A percentile compares a stretch with the other conserved stretches of the same genome.
Conservation (phyloP, 2,888 invertebrate genomes). For the Apotomis turbidana region DNA sequence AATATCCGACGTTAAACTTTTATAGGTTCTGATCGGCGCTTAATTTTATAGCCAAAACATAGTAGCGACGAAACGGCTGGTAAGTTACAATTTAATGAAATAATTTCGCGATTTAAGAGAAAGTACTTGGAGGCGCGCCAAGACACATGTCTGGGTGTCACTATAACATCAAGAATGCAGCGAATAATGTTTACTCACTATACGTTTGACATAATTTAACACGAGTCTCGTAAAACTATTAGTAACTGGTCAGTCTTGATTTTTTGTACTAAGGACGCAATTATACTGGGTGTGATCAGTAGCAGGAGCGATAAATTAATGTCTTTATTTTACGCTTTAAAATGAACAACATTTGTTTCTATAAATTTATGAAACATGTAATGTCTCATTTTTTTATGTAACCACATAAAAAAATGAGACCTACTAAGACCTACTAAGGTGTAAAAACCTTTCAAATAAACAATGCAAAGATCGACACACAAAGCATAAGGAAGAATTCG, state of each 20-base stretch:
- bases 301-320: too few relatives aligned
- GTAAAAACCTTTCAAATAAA: too few relatives aligned
- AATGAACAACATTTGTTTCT: too few relatives aligned
- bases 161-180: constrained; percentile 65
- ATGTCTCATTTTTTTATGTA: too few relatives aligned
- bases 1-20: constrained; percentile 37
- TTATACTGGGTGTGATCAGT: too few relatives aligned
- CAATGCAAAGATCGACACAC: too few relatives aligned
- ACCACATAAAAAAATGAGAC: too few relatives aligned
- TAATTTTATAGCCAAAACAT: constrained; percentile 38
- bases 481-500: too few relatives aligned
- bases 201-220: constrained; percentile 60
- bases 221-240: constrained; percentile 64
- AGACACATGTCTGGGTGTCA: constrained; percentile 61
- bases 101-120: constrained; percentile 67
- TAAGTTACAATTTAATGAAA: constrained; percentile 54
- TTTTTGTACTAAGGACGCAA: neutral
- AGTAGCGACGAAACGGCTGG: constrained; percentile 27
- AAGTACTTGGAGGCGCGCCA: constrained; percentile 74
- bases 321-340: too few relatives aligned
- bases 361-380: too few relatives aligned
- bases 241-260: constrained; percentile 45
- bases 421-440: too few relatives aligned
- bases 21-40: constrained; percentile 37
- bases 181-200: constrained; percentile 62